phyloP scores from a whole-genome alignment of 2,797 vertebrate species.

The Lophotriccus pileatus region DNA sequence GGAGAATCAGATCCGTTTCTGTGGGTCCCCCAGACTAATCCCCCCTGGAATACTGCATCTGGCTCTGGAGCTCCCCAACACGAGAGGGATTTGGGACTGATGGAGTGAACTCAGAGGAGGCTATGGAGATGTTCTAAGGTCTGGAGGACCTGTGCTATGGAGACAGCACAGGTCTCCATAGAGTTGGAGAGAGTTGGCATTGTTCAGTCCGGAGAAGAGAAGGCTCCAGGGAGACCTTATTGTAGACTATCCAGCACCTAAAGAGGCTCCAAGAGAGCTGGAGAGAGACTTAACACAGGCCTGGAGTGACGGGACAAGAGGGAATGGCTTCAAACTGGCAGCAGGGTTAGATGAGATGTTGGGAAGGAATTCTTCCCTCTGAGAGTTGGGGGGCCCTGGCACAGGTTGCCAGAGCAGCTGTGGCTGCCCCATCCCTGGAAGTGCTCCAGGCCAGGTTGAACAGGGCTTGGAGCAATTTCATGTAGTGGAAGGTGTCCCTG shows the following conservation, averaged over 20 bases:
- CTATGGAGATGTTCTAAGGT: not conserved
- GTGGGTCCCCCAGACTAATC: not conserved
- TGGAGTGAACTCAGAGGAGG: not conserved
- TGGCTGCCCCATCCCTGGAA: not conserved
- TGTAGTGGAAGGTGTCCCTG: not conserved
- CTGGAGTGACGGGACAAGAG: not conserved
- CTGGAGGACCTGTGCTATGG: not conserved
- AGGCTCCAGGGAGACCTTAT: rapidly evolving
- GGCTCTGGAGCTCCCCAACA: not conserved
- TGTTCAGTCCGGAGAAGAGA: not conserved
- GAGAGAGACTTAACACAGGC: not conserved
- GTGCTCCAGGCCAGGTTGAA: not conserved
- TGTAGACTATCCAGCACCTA: not conserved
- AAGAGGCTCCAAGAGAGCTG: not conserved
- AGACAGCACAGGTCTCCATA: no score
- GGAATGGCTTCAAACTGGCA: not conserved
- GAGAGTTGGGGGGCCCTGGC: not conserved
- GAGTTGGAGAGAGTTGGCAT: not conserved
- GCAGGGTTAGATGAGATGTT: not conserved
- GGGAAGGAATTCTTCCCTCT: not conserved
- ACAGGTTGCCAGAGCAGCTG: not conserved
- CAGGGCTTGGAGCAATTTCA: not conserved
- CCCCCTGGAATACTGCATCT: not conserved
- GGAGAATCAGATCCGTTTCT: not conserved
- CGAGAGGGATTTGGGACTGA: not conserved